Evolutionary conservation across 2,797 vertebrate species (phyloP).

Genomic region (Oreonectes daqikongensis): DNA sequence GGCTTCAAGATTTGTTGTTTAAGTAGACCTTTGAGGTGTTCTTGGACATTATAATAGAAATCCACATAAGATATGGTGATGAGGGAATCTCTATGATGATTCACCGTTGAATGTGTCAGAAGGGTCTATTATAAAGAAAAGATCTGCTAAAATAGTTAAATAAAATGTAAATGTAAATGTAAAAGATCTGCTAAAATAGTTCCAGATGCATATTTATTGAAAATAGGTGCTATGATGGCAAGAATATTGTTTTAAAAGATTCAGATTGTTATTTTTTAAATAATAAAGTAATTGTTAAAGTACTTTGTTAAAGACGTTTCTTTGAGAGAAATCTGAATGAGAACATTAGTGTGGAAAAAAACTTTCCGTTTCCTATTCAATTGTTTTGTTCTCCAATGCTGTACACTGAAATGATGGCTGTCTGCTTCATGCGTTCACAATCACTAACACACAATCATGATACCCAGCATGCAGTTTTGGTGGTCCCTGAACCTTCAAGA

Average conservation of each 20-base stretch:
- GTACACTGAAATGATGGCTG: constrained; percentile 42
- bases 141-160: no score
- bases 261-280: not conserved
- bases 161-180: no score
- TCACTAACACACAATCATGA: constrained; percentile 63
- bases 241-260: not conserved
- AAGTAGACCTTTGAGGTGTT: constrained; percentile 64
- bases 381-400: not conserved
- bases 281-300: no score
- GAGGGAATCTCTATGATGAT: constrained; percentile 63
- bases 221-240: not conserved
- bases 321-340: no score
- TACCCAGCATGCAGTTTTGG: constrained; percentile 58
- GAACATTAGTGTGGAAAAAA: no score
- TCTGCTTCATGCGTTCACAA: constrained; percentile 46
- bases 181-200: no score
- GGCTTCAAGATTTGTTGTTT: constrained; percentile 72
- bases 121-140: constrained; percentile 47
- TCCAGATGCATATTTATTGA: not conserved
- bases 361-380: not conserved
- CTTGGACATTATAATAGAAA: constrained; percentile 73
- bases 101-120: constrained; percentile 53
- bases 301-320: no score
- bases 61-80: constrained; percentile 65
- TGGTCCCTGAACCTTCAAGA: constrained; percentile 70